Evolutionary conservation across 2,113 vertebrate genomes (phyloP), one percentile per base, ranked within the genome.

Genomic region (Sebastes fasciatus): DNA sequence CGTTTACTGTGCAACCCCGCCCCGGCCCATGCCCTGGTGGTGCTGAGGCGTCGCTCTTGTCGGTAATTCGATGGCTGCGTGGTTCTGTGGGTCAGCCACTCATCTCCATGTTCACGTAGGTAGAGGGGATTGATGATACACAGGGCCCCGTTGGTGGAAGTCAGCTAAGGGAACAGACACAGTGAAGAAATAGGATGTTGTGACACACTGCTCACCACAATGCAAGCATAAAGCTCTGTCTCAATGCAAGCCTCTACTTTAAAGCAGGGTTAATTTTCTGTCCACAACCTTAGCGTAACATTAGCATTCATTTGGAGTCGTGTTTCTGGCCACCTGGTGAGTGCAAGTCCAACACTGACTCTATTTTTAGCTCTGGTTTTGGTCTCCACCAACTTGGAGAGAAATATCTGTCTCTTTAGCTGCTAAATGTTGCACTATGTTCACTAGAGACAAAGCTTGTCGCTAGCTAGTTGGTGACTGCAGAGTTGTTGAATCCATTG

Each of bases 81-180:
- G 72, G 40, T 0, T 60, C 40, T 65, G 6, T 80, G 61, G 21
- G 93, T 86, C 63, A 94, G 66, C 83, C 82, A 96, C 0, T 90
- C 92, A 17, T 94, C 91, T 13, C 96, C 94, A 1, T 98, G 97
- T 8, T 96, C 96, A 8, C 90, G 92, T 12, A 97, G 70, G 85
- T 96, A 97, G 7, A 98, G 96, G 0, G 95, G 96, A 86, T 98
- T 98, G 74, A 97, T 95, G 86, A 97, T 78, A 14, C 94, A 97
- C 40, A 97, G 84, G 0, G 96, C 96, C 2, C 93, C 95, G 0
- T 90, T 94, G 43, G 93, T 86, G 0, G 94, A 88, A 0, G 93
- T 95, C 67, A 94, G 79, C 88, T 95, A 81, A 8, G 11, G 51
- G 45, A 80, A 79, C 64, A 72, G 10, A 79, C 1, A 55, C 19